Evolutionary conservation across 2,888 invertebrate species (phyloP).

Genomic region (Xylophagus ater): DNA sequence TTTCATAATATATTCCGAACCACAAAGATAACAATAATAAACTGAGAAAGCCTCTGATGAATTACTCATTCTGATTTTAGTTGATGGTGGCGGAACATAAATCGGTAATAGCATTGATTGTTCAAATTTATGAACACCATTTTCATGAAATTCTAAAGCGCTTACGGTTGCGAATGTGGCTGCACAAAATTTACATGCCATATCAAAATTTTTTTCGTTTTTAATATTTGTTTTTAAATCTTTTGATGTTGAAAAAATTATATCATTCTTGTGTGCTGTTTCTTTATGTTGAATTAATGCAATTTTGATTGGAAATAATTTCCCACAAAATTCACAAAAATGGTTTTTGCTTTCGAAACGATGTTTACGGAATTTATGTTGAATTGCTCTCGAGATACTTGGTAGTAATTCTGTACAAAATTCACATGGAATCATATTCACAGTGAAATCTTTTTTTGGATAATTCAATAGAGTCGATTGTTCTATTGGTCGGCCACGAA

Average conservation of each 20-base stretch:
- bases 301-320: slow-evolving; percentile 55
- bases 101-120: slow-evolving; percentile 36
- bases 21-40: slow-evolving; percentile 49
- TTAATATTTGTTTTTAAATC: background rate
- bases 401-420: slow-evolving; percentile 48
- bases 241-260: background rate
- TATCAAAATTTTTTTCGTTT: background rate
- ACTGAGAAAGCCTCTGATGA: slow-evolving; percentile 41
- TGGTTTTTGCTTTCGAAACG: slow-evolving; percentile 50
- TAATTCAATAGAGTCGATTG: slow-evolving; percentile 26
- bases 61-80: slow-evolving; percentile 43
- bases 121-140: slow-evolving; percentile 17
- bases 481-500: slow-evolving; percentile 30
- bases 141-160: slow-evolving; percentile 15
- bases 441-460: slow-evolving; percentile 29
- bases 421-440: slow-evolving; percentile 44
- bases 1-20: slow-evolving; percentile 54
- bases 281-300: slow-evolving; percentile 13
- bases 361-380: slow-evolving; percentile 56
- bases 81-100: slow-evolving; percentile 43
- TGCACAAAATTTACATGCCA: slow-evolving; percentile 10
- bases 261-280: slow-evolving; percentile 18
- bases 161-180: slow-evolving; percentile 10
- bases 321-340: slow-evolving; percentile 56
- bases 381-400: slow-evolving; percentile 50